Conservation (phyloP, 2,888 invertebrate genomes). For the Hypomecis atomaria region DNA sequence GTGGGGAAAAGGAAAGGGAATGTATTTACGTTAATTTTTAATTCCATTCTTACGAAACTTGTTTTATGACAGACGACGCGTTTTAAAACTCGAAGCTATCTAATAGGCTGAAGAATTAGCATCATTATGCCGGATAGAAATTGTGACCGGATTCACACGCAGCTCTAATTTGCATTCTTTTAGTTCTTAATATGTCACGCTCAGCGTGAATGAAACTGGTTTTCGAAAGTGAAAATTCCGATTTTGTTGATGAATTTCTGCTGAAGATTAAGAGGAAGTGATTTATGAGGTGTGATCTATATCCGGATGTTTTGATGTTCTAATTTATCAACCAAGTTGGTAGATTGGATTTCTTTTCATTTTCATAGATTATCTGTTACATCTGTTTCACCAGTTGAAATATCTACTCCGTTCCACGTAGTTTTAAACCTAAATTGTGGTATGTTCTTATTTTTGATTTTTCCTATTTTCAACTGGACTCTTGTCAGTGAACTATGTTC, state of each 20-base stretch:
- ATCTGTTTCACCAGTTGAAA: too few relatives aligned
- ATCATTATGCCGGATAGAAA: slow-evolving; percentile 8
- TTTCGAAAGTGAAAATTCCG: slow-evolving; percentile 25
- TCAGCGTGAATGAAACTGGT: slow-evolving; percentile 20
- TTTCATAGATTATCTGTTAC: not conserved
- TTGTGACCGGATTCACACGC: slow-evolving; percentile 9
- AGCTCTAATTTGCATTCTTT: slow-evolving; percentile 11
- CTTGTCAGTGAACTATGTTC: too few relatives aligned
- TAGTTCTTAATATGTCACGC: slow-evolving; percentile 17
- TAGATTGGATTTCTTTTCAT: slow-evolving; percentile 10
- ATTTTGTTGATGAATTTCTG: slow-evolving; percentile 15
- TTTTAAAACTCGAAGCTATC: too few relatives aligned
- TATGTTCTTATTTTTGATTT: too few relatives aligned
- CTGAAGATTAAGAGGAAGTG: slow-evolving; percentile 11
- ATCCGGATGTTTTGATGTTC: slow-evolving; percentile 11
- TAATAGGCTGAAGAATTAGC: not conserved
- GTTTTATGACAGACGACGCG: too few relatives aligned
- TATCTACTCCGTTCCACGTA: too few relatives aligned
- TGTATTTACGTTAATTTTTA: too few relatives aligned
- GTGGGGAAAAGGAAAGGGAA: too few relatives aligned
- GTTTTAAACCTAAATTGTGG: too few relatives aligned
- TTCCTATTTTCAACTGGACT: too few relatives aligned
- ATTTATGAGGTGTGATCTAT: slow-evolving; percentile 22
- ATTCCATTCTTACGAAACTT: too few relatives aligned
- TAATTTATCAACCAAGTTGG: slow-evolving; percentile 9